phyloP scores from a whole-genome alignment of 1,140 invertebrate species.

The Heliconius himera region DNA sequence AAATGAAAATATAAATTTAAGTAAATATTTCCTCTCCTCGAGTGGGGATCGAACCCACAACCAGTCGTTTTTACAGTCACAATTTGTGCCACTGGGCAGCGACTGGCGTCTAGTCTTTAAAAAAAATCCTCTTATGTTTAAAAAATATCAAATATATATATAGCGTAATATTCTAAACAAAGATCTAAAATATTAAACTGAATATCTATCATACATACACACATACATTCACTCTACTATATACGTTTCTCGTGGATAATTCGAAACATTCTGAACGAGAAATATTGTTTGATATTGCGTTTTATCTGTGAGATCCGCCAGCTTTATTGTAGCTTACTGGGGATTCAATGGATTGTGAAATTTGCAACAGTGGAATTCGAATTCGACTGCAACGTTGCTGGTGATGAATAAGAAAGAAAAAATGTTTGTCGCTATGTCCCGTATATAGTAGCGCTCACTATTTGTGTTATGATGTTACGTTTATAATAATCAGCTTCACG shows the following conservation, averaged over 20 bases:
- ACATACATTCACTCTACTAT: neutral
- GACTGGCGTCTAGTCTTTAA: no score
- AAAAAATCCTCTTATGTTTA: no score
- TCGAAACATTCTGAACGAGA: constrained; percentile 5
- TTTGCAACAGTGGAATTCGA: constrained; percentile 10
- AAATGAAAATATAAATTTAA: no score
- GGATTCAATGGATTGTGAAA: constrained; percentile 20
- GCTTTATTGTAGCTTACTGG: constrained; percentile 14
- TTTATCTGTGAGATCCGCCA: constrained; percentile 14
- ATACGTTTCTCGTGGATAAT: constrained; percentile 3
- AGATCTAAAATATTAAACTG: neutral
- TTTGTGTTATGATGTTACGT: no score
- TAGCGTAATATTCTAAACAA: neutral
- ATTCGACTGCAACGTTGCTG: constrained; percentile 10
- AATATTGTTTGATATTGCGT: constrained; percentile 14
- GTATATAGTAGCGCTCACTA: no score
- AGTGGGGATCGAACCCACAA: no score
- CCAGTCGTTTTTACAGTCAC: no score
- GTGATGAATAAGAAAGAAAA: neutral
- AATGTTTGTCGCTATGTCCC: no score
- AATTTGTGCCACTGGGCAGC: no score
- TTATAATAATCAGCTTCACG: no score
- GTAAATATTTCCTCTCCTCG: no score
- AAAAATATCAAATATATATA: no score
- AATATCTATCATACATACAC: neutral